A percentile compares a stretch with the other conserved stretches of the same genome.
Evolutionary conservation across 2,888 invertebrate species (phyloP).

Genomic region (Acleris emargana): DNA sequence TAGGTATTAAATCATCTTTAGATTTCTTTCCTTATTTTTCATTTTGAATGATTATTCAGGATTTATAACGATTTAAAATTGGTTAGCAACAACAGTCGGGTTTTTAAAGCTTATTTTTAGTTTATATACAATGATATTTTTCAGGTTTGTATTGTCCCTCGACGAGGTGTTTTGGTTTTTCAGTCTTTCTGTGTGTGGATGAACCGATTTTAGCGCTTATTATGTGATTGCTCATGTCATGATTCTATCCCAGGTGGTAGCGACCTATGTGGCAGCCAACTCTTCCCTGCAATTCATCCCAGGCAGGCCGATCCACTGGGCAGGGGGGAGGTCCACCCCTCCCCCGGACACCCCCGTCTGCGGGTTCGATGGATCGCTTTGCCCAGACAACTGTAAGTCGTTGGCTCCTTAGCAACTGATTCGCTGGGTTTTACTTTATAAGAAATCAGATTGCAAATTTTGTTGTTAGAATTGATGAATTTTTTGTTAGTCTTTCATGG

Average conservation of each 20-base stretch:
- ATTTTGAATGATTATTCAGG: too few species aligned
- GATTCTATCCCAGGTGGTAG: slow-evolving; percentile 88
- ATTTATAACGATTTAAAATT: too few species aligned
- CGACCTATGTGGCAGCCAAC: slow-evolving; percentile 93
- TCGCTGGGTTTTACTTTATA: neutral
- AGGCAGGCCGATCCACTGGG: slow-evolving; percentile 92
- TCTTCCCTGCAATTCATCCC: slow-evolving; percentile 89
- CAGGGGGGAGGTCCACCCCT: slow-evolving; percentile 89
- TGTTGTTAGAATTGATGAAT: neutral
- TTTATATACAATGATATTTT: too few species aligned
- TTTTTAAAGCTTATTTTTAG: too few species aligned
- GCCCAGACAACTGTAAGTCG: slow-evolving; percentile 91
- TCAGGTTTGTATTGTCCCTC: too few species aligned
- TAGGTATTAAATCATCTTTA: too few species aligned
- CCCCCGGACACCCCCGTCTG: slow-evolving; percentile 95
- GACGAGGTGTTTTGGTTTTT: too few species aligned
- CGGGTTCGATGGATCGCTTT: slow-evolving; percentile 95
- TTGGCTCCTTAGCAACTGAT: neutral
- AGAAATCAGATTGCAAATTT: neutral
- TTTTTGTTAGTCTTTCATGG: too few species aligned
- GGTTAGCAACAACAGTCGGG: too few species aligned
- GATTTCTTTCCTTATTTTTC: too few species aligned
- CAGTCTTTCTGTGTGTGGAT: too few species aligned
- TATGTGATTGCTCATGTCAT: slow-evolving; percentile 15
- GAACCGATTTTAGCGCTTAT: too few species aligned